Conservation (phyloP, 2,113 vertebrate genomes). For the Neotoma lepida region DNA sequence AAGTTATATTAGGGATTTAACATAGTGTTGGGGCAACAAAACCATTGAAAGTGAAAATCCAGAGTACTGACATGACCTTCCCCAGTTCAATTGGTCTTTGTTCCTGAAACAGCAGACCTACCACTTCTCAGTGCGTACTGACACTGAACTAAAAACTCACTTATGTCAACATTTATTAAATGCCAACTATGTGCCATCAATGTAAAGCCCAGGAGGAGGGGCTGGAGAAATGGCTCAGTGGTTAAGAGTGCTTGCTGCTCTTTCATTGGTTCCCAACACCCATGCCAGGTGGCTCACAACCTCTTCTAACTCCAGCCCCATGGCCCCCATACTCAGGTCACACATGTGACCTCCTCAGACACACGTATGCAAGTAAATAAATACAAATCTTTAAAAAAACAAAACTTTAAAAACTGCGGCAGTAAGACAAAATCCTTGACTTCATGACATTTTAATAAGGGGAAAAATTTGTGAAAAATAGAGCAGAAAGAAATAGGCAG, state of each 20-base stretch:
- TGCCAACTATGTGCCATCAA: not conserved
- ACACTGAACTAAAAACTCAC: not conserved
- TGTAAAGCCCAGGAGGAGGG: not conserved
- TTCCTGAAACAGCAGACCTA: not conserved
- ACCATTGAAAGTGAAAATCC: not conserved
- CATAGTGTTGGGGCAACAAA: not conserved
- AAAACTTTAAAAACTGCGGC: not conserved
- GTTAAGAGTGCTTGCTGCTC: not conserved
- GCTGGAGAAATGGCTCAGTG: not conserved
- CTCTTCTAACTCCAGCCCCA: not conserved
- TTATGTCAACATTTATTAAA: not conserved
- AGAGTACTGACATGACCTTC: not conserved
- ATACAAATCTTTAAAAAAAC: not conserved
- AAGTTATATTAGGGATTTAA: not conserved
- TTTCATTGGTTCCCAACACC: not conserved
- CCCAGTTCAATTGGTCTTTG: not conserved
- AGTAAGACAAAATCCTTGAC: not conserved
- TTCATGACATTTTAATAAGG: not conserved
- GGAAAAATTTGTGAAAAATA: not conserved
- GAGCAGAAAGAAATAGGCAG: not conserved
- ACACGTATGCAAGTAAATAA: not conserved
- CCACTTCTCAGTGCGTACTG: not conserved
- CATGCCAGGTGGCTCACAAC: not conserved
- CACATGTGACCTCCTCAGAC: not conserved
- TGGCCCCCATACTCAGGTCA: not conserved